Base-by-base conservation (phyloP, 1,140 invertebrate genomes). In the Drosophila albomicans region DNA sequence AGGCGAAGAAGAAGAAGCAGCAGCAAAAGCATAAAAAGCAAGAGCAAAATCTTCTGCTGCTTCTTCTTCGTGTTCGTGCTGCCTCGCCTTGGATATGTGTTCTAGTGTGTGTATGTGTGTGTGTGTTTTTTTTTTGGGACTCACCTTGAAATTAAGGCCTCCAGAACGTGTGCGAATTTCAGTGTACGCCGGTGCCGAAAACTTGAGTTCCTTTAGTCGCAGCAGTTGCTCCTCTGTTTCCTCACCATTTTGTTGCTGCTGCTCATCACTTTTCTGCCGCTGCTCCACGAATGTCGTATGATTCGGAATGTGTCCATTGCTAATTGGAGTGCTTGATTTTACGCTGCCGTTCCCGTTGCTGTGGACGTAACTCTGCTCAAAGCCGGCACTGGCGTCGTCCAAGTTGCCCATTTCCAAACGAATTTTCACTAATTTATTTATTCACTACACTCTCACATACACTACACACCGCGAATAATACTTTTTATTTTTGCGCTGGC, bases 81-180 rank as follows among this genome's bases (percentile, higher is more conserved):
- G 58, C 41, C 43, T 46, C 52, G 56, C 75, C 70, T 67, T 41
- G n/a, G 20, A 25, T 25, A 25, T n/a, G 16, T 2, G 1, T 54
- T 13, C 15, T 20, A 25, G 20, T 4, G 20, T 25, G 20, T 25
- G 20, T 25, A 0, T 25, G 20, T 25, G 20, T 25, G 20, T 25
- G 20, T 25, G 3, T 25, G 8, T 52, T 25, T 1, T 1, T 56
- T 13, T 46, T 15, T 48, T 20, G 16, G 7, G 15, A 28, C 82
- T 91, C 76, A 91, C 88, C 78, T 88, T 81, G 82, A 81, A 57
- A 48, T 77, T 75, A 0, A 78, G 73, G 25, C 68, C 68, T 54
- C 76, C 80, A 10, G 68, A 58, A 7, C 81, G 70, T 59, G 90
- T 87, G 54, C 90, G 90, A 30, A 91, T 88, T 67, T 91, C 90